Evolutionary conservation across 1,140 invertebrate genomes (phyloP).

Genomic region (Achroia grisella): DNA sequence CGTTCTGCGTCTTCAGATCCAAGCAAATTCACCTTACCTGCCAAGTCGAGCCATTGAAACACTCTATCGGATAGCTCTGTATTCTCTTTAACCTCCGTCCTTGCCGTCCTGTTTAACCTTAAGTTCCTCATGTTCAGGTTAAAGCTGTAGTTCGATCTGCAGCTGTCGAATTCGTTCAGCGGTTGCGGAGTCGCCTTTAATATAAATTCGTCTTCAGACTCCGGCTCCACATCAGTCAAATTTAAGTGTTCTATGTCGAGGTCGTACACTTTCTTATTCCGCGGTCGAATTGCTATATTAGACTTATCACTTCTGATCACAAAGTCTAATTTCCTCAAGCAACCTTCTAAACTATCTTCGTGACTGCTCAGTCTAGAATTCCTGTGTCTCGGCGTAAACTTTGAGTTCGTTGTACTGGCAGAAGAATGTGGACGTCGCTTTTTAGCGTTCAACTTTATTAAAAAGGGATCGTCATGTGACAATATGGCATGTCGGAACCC

Average conservation of each 20-base stretch:
- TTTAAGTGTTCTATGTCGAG: slow-evolving; percentile 45
- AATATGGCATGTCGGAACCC: slow-evolving; percentile 82
- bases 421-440: slow-evolving; percentile 41
- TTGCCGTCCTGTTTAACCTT: slow-evolving; percentile 46
- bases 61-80: slow-evolving; percentile 74
- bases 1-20: slow-evolving; percentile 40
- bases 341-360: slow-evolving; percentile 25
- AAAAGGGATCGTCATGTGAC: slow-evolving; percentile 76
- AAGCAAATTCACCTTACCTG: slow-evolving; percentile 60
- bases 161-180: slow-evolving; percentile 26
- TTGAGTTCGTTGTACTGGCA: slow-evolving; percentile 25
- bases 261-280: slow-evolving; percentile 7
- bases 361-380: slow-evolving; percentile 26
- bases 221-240: slow-evolving; percentile 35
- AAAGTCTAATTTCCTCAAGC: slow-evolving; percentile 40
- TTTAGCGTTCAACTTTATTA: slow-evolving; percentile 36
- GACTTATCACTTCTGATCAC: slow-evolving; percentile 38
- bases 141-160: slow-evolving; percentile 14
- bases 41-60: slow-evolving; percentile 76
- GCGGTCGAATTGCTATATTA: slow-evolving; percentile 12
- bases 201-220: slow-evolving; percentile 36
- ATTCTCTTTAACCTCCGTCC: slow-evolving; percentile 41
- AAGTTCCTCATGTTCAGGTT: slow-evolving; percentile 38
- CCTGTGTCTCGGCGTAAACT: slow-evolving; percentile 8
- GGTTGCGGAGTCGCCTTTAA: slow-evolving; percentile 37